Evolutionary conservation across 2,888 invertebrate species (phyloP), one percentile per base, ranked within the genome.

Genomic region (Conus canariensis): DNA sequence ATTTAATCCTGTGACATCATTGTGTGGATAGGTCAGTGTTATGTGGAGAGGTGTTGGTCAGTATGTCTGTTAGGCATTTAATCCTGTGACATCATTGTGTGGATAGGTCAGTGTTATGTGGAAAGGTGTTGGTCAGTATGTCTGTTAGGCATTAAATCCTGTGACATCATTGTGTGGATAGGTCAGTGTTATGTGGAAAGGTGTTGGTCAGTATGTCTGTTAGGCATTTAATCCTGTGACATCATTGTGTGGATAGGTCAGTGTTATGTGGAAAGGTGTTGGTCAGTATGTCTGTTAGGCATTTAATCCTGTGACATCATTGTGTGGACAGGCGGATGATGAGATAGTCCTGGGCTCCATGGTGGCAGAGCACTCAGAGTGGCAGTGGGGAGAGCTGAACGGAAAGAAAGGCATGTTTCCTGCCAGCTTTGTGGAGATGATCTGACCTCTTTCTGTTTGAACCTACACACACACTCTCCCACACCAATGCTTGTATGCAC

Each of bases 321-420:
- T 82, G 45, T 45, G 45, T 45, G 45, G 3, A 8, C 86, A 98
- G 98, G 97, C 97, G 90, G 97, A 97, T 93, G 97, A 98, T 93
- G 97, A 97, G 93, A 97, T 98, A 91, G 97, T 97, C 93, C 96
- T 98, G 93, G 96, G 98, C 93, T 97, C 97, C 94, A 97, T 97
- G 94, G 97, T 98, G 30, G 98, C 98, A 94, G 97, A 92, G 16
- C 92, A 92, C 7, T 91, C 92, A 22, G 94, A 95, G 86, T 95
- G 95, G 95, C 91, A 92, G 45, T 93, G 92, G 92, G 95, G 95
- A 12, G 91, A 92, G n/a, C 60, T 93, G 12, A 45, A 93, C 90
- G 94, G 94, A 2, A 92, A 92, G 25, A 92, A 88, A 58, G 95
- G 95, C 58, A 94, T 94, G 77, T 95, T 95, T 91, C 95, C 95